phyloP scores from a whole-genome alignment of 1,140 invertebrate species.

The Stenopsyche tienmushanensis region DNA sequence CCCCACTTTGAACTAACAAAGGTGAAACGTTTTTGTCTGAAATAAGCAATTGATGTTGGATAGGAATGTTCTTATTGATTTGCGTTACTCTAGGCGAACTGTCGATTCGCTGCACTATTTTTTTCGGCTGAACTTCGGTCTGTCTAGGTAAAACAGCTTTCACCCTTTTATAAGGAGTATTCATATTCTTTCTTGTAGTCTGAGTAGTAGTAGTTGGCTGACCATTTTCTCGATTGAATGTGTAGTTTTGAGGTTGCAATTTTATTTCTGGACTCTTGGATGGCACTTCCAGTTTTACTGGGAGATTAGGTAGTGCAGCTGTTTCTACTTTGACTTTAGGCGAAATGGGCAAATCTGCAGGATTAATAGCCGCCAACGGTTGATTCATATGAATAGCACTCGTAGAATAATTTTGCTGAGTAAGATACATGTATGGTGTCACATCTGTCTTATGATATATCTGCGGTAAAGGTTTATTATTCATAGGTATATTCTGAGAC shows the following conservation, averaged over 20 bases:
- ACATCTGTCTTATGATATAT: background rate
- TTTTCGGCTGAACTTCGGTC: background rate
- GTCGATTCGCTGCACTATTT: slow-evolving; percentile 13
- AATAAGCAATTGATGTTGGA: slow-evolving; percentile 29
- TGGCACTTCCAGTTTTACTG: too few species aligned
- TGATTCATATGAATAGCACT: too few species aligned
- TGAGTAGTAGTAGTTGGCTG: background rate
- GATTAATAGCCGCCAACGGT: too few species aligned
- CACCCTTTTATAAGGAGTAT: slow-evolving; percentile 26
- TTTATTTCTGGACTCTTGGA: background rate
- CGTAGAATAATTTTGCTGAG: too few species aligned
- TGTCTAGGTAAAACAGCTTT: slow-evolving; percentile 17
- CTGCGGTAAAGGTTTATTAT: too few species aligned
- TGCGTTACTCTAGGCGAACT: background rate
- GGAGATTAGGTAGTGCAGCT: too few species aligned
- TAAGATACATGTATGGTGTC: too few species aligned
- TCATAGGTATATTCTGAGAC: too few species aligned
- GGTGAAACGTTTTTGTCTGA: slow-evolving; percentile 49
- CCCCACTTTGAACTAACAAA: slow-evolving; percentile 50
- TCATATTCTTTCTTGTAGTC: background rate
- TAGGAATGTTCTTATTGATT: background rate
- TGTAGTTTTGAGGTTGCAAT: slow-evolving; percentile 5
- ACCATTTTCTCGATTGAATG: background rate
- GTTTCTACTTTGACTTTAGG: too few species aligned
- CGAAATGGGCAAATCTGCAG: too few species aligned